Evolutionary conservation across 2,888 invertebrate genomes (phyloP).

Genomic region (Pecten maximus): DNA sequence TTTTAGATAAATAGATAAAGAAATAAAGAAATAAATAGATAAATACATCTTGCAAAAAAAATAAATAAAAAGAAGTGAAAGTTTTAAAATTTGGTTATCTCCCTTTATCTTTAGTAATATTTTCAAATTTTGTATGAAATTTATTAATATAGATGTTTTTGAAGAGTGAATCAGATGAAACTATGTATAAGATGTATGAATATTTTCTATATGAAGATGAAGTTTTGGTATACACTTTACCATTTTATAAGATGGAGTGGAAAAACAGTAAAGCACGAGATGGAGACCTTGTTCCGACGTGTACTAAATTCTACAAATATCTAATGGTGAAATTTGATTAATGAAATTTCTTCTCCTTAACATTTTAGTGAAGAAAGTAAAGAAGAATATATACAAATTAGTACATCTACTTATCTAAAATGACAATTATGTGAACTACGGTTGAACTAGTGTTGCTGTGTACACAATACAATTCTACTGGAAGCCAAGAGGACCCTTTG

Average conservation of each 20-base stretch:
- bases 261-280: background rate
- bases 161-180: background rate
- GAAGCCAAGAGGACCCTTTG: background rate
- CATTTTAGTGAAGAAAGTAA: background rate
- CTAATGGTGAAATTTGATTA: background rate
- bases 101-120: background rate
- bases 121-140: background rate
- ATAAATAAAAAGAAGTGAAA: too few relatives aligned
- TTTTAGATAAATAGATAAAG: too few relatives aligned
- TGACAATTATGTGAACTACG: background rate
- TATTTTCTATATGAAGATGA: background rate
- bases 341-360: background rate
- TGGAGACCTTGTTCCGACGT: background rate
- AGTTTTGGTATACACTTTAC: background rate
- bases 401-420: background rate
- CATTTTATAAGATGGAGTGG: background rate
- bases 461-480: background rate
- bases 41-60: too few relatives aligned
- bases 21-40: too few relatives aligned
- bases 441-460: background rate
- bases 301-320: background rate
- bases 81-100: background rate
- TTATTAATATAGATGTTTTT: background rate
- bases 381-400: background rate
- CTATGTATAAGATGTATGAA: background rate